Percentiles rank a stretch among this genome's conserved stretches.
These are phyloP conservation scores for Macrotus californicus DNA, from an alignment of 2,113 vertebrate genomes.

Conservation along the genomic window DNA sequence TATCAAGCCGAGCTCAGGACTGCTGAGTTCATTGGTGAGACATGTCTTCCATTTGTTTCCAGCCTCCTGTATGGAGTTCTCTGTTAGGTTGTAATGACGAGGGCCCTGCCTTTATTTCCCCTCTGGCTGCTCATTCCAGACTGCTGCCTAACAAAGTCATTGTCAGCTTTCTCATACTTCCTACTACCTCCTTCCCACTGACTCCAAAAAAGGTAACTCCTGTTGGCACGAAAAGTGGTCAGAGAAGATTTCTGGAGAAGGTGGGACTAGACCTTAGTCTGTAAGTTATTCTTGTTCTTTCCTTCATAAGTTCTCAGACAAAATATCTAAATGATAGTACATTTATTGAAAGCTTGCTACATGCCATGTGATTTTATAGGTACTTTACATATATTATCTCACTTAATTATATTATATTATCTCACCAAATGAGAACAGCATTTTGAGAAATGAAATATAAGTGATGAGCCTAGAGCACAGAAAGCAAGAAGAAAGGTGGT, in stretches of 20 bases:
- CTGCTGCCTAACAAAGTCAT: background rate
- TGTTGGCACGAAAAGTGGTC: background rate
- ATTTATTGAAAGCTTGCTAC: background rate
- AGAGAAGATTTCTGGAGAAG: background rate
- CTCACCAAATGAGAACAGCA: background rate
- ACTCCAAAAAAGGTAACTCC: background rate
- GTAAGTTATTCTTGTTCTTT: background rate
- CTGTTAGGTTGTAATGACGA: too few relatives aligned
- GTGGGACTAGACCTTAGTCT: background rate
- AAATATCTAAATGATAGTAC: background rate
- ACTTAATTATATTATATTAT: too few relatives aligned
- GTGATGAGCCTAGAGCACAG: background rate
- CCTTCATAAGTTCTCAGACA: background rate
- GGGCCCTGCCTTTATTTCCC: too few relatives aligned
- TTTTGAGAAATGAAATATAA: background rate
- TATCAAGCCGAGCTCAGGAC: too few relatives aligned
- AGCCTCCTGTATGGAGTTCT: too few relatives aligned
- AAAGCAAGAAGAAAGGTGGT: background rate
- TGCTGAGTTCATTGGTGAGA: too few relatives aligned
- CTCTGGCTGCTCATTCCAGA: too few relatives aligned
- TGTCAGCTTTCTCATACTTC: background rate
- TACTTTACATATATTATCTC: background rate
- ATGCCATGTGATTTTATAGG: background rate
- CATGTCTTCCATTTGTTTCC: too few relatives aligned
- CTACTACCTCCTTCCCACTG: background rate